phyloP scores from a whole-genome alignment of 2,113 vertebrate species.

The Kryptolebias marmoratus region DNA sequence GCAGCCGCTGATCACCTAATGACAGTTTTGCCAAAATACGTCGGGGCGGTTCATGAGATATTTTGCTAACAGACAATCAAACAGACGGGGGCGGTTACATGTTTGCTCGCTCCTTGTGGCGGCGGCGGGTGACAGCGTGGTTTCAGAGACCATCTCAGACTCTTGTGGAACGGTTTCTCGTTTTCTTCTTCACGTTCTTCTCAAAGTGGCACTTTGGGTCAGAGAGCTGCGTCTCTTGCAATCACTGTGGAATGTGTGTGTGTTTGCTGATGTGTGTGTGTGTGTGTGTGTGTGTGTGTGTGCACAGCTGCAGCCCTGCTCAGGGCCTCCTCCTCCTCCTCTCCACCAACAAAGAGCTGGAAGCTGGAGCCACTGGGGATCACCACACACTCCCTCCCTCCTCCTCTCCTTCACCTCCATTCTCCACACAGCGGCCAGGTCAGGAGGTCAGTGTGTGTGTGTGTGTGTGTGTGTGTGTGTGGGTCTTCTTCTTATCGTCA shows the following conservation, averaged over 20 bases:
- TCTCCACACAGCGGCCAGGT: slow-evolving; percentile 57
- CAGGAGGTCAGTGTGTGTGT: slow-evolving; percentile 57
- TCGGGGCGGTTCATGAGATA: no score
- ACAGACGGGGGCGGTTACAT: no score
- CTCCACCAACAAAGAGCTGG: slow-evolving; percentile 74
- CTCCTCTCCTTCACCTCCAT: slow-evolving; percentile 31
- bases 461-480: slow-evolving; percentile 32
- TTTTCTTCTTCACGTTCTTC: no score
- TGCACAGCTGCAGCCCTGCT: slow-evolving; percentile 69
- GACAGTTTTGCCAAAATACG: no score
- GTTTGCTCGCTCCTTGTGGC: no score
- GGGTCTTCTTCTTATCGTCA: slow-evolving; percentile 61
- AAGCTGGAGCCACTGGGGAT: slow-evolving; percentile 61
- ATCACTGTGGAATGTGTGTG: slow-evolving; percentile 62
- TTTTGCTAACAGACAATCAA: no score
- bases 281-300: slow-evolving; percentile 31
- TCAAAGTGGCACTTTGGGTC: neutral
- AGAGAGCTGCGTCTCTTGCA: slow-evolving; percentile 33
- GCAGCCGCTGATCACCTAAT: no score
- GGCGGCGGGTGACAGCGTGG: no score
- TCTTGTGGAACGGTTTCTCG: no score
- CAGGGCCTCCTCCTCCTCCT: slow-evolving; percentile 33
- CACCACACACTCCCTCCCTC: slow-evolving; percentile 28
- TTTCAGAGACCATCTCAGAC: no score
- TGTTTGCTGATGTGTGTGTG: slow-evolving; percentile 58